Conservation (phyloP, 2,113 vertebrate genomes). For the Carettochelys insculpta region DNA sequence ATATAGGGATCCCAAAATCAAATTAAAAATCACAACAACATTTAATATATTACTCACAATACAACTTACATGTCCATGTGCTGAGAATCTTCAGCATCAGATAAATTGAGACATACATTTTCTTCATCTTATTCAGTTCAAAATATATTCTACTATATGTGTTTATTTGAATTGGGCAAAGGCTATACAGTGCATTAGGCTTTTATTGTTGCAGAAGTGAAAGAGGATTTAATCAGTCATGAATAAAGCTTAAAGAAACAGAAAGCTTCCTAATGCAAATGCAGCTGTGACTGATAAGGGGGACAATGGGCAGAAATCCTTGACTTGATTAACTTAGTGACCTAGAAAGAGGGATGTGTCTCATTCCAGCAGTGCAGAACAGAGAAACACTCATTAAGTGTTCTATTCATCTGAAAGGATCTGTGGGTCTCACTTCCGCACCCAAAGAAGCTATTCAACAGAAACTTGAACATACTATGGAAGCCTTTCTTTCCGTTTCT, state of each 20-base stretch:
- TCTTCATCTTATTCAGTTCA: conserved; percentile 8
- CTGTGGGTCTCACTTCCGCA: conserved; percentile 48
- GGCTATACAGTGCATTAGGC: conserved; percentile 57
- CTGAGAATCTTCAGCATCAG: neutral
- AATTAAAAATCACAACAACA: conserved; percentile 22
- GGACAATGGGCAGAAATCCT: conserved; percentile 69
- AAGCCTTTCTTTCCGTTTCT: conserved; percentile 57
- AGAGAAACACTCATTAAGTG: conserved; percentile 68
- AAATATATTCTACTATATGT: conserved; percentile 12
- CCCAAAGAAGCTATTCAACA: conserved; percentile 64
- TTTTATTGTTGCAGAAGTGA: conserved; percentile 51
- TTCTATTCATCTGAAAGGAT: conserved; percentile 64
- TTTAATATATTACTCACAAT: too few relatives aligned
- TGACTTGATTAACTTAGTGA: conserved; percentile 76
- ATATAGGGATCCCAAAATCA: neutral
- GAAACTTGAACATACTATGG: conserved; percentile 58
- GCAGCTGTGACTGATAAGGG: conserved; percentile 70
- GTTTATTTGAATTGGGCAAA: conserved; percentile 31
- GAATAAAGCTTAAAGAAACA: conserved; percentile 62
- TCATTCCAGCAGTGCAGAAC: conserved; percentile 61
- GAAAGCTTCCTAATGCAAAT: conserved; percentile 66
- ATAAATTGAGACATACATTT: conserved; percentile 16
- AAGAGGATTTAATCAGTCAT: conserved; percentile 61
- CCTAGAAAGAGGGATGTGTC: conserved; percentile 69
- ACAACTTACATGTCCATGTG: conserved; percentile 5